Percentiles rank a stretch among this genome's conserved stretches.
These are phyloP conservation scores for Mycteria americana DNA, from an alignment of 2,797 vertebrate species.

Conservation along the genomic window DNA sequence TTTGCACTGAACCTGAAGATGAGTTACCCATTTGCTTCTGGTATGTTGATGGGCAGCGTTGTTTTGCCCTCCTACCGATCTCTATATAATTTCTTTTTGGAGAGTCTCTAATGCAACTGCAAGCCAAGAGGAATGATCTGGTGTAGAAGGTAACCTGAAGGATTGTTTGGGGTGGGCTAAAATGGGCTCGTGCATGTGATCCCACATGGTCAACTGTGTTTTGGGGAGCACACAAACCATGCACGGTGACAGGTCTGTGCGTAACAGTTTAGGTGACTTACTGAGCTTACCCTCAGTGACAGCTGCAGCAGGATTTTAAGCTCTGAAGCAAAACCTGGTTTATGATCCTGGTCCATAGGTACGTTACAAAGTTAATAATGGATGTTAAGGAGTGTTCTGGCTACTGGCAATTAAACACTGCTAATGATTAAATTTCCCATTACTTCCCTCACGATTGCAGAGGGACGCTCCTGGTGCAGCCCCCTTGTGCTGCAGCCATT, in stretches of 20 bases:
- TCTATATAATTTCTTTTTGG: background rate
- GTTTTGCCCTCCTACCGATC: background rate
- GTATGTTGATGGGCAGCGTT: background rate
- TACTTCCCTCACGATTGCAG: constrained; percentile 6
- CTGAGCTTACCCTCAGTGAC: background rate
- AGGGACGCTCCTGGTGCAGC: background rate
- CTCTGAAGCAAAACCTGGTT: background rate
- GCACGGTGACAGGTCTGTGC: accelerated
- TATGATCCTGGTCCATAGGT: background rate
- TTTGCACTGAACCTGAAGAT: accelerated
- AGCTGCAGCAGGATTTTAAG: background rate
- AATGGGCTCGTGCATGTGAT: accelerated
- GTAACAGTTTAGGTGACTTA: background rate
- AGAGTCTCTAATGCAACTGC: background rate
- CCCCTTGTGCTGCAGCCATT: constrained; percentile 23
- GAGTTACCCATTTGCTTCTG: background rate
- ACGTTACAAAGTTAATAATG: background rate
- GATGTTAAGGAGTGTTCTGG: background rate
- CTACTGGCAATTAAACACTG: constrained; percentile 10
- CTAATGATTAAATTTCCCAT: background rate
- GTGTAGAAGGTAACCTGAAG: background rate
- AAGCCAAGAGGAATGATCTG: background rate
- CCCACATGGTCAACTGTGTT: background rate
- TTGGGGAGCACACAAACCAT: accelerated
- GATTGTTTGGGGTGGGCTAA: background rate